Base-by-base conservation (phyloP, 2,113 vertebrate species). In the Podiceps cristatus region DNA sequence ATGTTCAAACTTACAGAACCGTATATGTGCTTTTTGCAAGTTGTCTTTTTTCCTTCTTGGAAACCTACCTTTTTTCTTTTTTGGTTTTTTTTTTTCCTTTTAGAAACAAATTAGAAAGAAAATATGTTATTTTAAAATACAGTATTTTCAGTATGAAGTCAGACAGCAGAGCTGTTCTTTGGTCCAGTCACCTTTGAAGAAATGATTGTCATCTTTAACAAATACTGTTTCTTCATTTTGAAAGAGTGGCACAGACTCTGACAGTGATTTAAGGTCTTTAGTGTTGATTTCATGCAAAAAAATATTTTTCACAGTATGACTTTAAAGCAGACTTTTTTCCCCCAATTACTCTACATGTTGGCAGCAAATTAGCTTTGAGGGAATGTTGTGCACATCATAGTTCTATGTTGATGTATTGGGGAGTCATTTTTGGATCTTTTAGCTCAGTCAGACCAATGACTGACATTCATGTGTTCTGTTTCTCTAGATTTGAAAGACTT, bases 311-410 rank as follows among this genome's bases (percentile, higher is more conserved):
- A 58, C 93, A 88, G 93, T 79, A 15, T 96, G 96, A 87, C 96
- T 96, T 96, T 85, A 97, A 95, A 96, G 77, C 28, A 68, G 92
- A 85, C 93, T 94, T 86, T 94, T 78, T 89, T 53, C 45, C 64
- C 63, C 75, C 94, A 90, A 76, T 97, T 91, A 88, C 69, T 89
- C 44, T 86, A 90, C 91, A 80, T 84, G 59, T 94, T 97, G 97
- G 94, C 91, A 96, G 95, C 97, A 96, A 96, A 95, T 98, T 93
- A 96, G 85, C 91, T 98, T 96, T 88, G 95, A 97, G 96, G 82
- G 91, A 86, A 58, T 79, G 67, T 33, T 79, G 96, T 88, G 69
- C 91, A 89, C 86, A 58, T 93, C 77, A 47, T 5, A 88, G 93
- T 55, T 92, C 80, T 72, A 88, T 63, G 85, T 93, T 93, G 95